Evolutionary conservation across 2,888 invertebrate species (phyloP).

Genomic region (Erebia epiphron): DNA sequence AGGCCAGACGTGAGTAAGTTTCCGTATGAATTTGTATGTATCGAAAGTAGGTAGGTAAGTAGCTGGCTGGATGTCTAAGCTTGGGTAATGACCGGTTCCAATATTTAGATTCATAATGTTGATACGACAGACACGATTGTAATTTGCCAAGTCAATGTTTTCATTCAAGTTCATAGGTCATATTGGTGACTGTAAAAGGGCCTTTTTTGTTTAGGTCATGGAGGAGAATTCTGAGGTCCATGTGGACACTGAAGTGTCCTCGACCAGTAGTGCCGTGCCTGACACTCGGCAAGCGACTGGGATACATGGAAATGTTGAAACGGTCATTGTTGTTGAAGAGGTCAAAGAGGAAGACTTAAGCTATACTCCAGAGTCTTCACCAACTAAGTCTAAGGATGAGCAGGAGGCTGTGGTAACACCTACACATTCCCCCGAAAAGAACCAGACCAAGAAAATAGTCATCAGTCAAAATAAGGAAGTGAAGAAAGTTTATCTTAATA

Average conservation of each 20-base stretch:
- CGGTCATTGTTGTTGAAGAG: slow-evolving; percentile 66
- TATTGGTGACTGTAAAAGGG: slow-evolving; percentile 21
- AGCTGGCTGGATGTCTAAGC: slow-evolving; percentile 59
- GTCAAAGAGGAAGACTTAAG: slow-evolving; percentile 49
- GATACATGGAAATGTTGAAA: slow-evolving; percentile 63
- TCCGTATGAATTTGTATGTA: slow-evolving; percentile 66
- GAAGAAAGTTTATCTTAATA: neutral
- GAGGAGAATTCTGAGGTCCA: slow-evolving; percentile 67
- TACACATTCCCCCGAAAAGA: slow-evolving; percentile 17
- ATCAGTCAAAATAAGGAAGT: slow-evolving; percentile 21
- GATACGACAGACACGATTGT: slow-evolving; percentile 43
- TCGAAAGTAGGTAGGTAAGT: slow-evolving; percentile 71
- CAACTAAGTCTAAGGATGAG: slow-evolving; percentile 20
- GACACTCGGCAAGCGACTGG: slow-evolving; percentile 60
- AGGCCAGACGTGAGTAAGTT: slow-evolving; percentile 65
- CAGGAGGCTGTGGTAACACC: slow-evolving; percentile 7
- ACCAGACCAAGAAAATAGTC: neutral
- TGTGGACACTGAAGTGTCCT: slow-evolving; percentile 74
- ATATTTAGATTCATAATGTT: slow-evolving; percentile 57
- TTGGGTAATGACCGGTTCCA: slow-evolving; percentile 72
- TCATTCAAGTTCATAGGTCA: slow-evolving; percentile 55
- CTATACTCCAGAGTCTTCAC: slow-evolving; percentile 41
- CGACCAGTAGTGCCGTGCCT: slow-evolving; percentile 65
- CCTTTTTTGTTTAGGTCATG: slow-evolving; percentile 60
- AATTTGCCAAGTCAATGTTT: slow-evolving; percentile 43